Evolutionary conservation across 1,140 invertebrate genomes (phyloP).

Genomic region (Drosophila nigromelanica): DNA sequence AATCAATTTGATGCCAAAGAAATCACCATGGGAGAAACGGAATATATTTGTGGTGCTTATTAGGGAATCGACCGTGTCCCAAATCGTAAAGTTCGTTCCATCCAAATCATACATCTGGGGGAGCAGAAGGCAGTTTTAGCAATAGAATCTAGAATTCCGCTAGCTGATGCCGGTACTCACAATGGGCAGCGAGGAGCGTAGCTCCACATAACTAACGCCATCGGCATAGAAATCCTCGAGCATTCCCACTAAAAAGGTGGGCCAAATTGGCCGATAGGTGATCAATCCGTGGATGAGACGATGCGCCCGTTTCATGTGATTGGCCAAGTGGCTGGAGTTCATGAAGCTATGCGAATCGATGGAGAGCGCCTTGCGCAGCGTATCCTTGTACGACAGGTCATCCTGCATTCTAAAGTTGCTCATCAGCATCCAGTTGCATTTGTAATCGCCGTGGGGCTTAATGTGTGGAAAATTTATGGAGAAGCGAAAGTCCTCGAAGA

Average conservation of each 20-base stretch:
- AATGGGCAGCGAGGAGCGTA: slow-evolving; percentile 85
- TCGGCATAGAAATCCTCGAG: slow-evolving; percentile 89
- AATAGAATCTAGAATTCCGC: too few relatives aligned
- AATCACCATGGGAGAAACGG: slow-evolving; percentile 86
- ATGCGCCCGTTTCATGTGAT: slow-evolving; percentile 87
- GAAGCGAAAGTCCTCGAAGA: slow-evolving; percentile 84
- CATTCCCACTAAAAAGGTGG: slow-evolving; percentile 88
- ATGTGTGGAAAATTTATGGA: slow-evolving; percentile 44
- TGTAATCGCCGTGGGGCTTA: slow-evolving; percentile 51
- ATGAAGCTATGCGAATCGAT: slow-evolving; percentile 84
- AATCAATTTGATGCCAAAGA: slow-evolving; percentile 89
- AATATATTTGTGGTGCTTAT: slow-evolving; percentile 85
- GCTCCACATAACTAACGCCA: slow-evolving; percentile 91
- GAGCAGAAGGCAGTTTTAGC: not conserved
- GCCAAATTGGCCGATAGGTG: slow-evolving; percentile 88
- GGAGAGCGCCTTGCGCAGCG: slow-evolving; percentile 16
- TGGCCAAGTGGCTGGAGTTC: slow-evolving; percentile 87
- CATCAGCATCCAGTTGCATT: slow-evolving; percentile 86
- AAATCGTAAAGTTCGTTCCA: slow-evolving; percentile 85
- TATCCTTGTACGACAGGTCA: not conserved
- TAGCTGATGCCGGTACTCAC: slow-evolving; percentile 43
- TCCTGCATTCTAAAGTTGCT: slow-evolving; percentile 82
- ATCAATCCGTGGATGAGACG: slow-evolving; percentile 86
- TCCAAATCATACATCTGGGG: slow-evolving; percentile 87
- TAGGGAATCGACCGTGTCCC: slow-evolving; percentile 86